phyloP scores from a whole-genome alignment of 2,797 vertebrate genomes.

The Sebastes elongatus region DNA sequence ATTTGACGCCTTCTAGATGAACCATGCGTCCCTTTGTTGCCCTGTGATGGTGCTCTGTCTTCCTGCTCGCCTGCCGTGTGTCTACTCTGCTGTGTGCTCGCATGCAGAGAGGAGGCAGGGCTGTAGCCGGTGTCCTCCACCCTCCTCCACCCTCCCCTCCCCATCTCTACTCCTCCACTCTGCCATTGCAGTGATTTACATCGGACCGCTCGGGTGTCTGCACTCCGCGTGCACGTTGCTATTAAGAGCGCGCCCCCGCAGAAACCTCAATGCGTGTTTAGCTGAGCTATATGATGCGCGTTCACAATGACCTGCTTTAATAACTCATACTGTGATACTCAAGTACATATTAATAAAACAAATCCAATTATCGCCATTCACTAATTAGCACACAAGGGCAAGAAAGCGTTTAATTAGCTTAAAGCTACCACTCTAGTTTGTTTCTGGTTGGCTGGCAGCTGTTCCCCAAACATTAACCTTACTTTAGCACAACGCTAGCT shows the following conservation, averaged over 20 bases:
- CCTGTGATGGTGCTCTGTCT: constrained; percentile 45
- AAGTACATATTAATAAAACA: background rate
- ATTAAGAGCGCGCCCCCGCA: background rate
- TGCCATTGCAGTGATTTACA: constrained; percentile 73
- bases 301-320: background rate
- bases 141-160: constrained; percentile 25
- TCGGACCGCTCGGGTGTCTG: constrained; percentile 35
- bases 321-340: background rate
- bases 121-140: constrained; percentile 68
- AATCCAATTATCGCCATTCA: background rate
- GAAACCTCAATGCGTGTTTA: background rate
- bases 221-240: constrained; percentile 39
- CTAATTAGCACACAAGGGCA: background rate
- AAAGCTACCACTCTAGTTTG: background rate
- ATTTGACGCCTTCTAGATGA: constrained; percentile 38
- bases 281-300: constrained; percentile 2
- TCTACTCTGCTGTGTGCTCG: constrained; percentile 51
- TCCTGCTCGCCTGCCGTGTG: constrained; percentile 43
- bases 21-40: constrained; percentile 71
- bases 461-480: background rate
- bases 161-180: background rate
- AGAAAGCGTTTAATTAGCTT: background rate
- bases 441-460: background rate
- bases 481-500: background rate
- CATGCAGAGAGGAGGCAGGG: constrained; percentile 71